Conservation (phyloP, 2,113 vertebrate genomes). For the Hydropotes inermis region DNA sequence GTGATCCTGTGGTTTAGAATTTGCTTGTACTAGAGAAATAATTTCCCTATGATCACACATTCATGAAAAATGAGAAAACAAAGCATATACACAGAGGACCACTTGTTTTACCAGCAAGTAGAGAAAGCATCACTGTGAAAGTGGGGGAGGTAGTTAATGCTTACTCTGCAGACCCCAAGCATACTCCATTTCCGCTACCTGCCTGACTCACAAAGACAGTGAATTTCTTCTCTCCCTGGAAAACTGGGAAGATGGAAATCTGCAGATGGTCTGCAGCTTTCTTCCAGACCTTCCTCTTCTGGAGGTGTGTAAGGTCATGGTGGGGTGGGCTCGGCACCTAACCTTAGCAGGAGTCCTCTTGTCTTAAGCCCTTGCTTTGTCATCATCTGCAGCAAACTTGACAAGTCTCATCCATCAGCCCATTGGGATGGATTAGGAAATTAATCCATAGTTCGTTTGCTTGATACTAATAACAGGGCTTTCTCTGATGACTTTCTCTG, state of each 20-base stretch:
- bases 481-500: neutral
- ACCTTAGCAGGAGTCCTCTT: neutral
- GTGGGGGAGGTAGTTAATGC: neutral
- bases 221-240: neutral
- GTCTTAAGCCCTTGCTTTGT: neutral
- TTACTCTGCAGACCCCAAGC: neutral
- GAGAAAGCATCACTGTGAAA: neutral
- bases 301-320: neutral
- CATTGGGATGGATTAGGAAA: neutral
- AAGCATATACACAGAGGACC: slow-evolving; percentile 16
- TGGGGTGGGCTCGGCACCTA: neutral
- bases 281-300: neutral
- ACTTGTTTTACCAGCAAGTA: slow-evolving; percentile 5
- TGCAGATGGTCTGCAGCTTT: neutral
- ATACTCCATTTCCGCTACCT: neutral
- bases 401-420: neutral
- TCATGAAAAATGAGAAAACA: slow-evolving; percentile 35
- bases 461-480: neutral
- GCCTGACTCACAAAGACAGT: neutral
- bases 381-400: neutral
- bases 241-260: neutral
- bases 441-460: slow-evolving; percentile 9
- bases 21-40: slow-evolving; percentile 20
- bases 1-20: neutral
- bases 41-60: neutral